phyloP scores from a whole-genome alignment of 2,888 invertebrate genomes.

The Acleris laterana region DNA sequence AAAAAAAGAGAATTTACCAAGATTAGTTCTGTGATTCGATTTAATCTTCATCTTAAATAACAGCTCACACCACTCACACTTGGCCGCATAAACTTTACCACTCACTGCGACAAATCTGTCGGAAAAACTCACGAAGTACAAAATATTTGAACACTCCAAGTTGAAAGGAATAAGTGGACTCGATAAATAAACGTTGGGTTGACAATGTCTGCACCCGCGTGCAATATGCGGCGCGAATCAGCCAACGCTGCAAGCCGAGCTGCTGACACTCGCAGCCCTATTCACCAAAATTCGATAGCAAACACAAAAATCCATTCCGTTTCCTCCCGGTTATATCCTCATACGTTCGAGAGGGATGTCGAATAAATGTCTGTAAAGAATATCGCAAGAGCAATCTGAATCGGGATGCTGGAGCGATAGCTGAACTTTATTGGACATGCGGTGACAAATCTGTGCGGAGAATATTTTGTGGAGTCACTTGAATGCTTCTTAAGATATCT shows the following conservation, averaged over 20 bases:
- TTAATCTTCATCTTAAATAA: no score
- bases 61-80: no score
- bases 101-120: no score
- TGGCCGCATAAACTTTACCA: no score
- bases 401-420: constrained; percentile 18
- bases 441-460: constrained; percentile 37
- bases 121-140: no score
- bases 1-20: no score
- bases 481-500: constrained; percentile 26
- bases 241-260: constrained; percentile 27
- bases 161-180: constrained; percentile 17
- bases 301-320: constrained; percentile 6
- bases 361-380: not conserved
- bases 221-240: constrained; percentile 36
- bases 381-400: not conserved
- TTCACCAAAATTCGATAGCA: constrained; percentile 5
- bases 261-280: constrained; percentile 26
- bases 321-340: not conserved
- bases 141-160: not conserved
- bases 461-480: constrained; percentile 34
- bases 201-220: constrained; percentile 27
- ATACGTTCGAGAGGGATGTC: not conserved
- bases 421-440: constrained; percentile 36
- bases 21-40: no score
- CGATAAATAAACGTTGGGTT: constrained; percentile 35